These are phyloP conservation scores for Elaphurus davidianus DNA, from an alignment of 2,113 vertebrate genomes.

Conservation along the genomic window DNA sequence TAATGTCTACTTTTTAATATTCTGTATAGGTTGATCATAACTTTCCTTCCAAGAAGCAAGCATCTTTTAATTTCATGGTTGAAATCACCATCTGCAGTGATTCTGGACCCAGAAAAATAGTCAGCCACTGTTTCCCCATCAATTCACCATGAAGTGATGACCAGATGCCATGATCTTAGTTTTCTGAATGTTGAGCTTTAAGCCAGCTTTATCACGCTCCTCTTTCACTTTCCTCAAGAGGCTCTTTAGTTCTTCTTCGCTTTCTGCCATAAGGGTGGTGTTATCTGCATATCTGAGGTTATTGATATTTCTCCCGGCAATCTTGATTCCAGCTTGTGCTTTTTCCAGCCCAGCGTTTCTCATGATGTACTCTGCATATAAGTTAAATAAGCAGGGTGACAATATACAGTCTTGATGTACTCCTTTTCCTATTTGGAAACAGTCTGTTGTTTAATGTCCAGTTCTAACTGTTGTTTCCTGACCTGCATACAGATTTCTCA, in stretches of 20 bases:
- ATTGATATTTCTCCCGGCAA: accelerated
- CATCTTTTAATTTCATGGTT: background rate
- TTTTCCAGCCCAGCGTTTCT: background rate
- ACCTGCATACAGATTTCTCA: background rate
- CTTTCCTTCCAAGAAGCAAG: background rate
- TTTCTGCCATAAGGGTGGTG: background rate
- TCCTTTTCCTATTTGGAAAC: background rate
- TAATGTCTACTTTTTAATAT: background rate
- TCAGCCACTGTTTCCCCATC: background rate
- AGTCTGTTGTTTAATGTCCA: background rate
- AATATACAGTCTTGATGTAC: background rate
- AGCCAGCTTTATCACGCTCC: background rate
- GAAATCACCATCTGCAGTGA: background rate
- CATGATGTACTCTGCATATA: background rate
- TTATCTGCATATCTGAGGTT: background rate
- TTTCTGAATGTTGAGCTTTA: background rate
- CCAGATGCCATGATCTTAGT: background rate
- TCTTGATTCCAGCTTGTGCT: background rate
- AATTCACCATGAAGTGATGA: background rate
- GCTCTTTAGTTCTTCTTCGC: background rate
- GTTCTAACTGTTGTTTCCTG: background rate
- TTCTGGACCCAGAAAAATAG: background rate
- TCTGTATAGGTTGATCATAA: background rate
- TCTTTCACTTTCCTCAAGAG: background rate
- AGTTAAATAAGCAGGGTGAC: background rate